Conservation (phyloP, 1,140 invertebrate species). For the Holotrichia oblita region DNA sequence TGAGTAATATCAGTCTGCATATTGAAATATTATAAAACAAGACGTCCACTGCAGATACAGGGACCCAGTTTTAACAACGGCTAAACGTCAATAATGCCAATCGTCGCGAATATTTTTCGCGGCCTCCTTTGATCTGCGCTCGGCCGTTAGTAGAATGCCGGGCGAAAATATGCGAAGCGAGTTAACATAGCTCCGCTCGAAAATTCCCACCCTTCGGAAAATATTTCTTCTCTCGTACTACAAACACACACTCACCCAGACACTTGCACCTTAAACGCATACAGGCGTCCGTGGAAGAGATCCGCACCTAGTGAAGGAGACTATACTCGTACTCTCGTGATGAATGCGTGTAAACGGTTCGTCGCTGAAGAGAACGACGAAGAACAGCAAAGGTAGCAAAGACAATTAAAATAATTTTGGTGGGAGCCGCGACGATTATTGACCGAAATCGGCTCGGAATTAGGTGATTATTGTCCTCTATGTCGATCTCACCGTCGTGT, state of each 20-base stretch:
- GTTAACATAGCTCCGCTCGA: constrained; percentile 30
- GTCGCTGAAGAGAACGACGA: background rate
- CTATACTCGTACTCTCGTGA: background rate
- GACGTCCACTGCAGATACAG: background rate
- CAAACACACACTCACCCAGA: background rate
- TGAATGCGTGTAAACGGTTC: background rate
- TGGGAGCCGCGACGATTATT: constrained; percentile 33
- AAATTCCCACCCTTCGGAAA: constrained; percentile 36
- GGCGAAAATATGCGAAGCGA: constrained; percentile 34
- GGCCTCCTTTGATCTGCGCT: constrained; percentile 17
- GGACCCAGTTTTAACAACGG: constrained; percentile 20
- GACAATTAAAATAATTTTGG: constrained; percentile 37
- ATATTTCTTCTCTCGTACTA: constrained; percentile 30
- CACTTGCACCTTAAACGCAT: background rate
- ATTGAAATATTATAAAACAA: background rate
- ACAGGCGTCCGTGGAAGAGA: background rate
- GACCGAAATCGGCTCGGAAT: constrained; percentile 34
- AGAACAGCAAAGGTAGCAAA: background rate
- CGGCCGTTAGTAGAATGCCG: constrained; percentile 8
- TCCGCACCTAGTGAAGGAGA: background rate
- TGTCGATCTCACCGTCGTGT: background rate
- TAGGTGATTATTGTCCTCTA: constrained; percentile 20
- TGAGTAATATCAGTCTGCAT: background rate
- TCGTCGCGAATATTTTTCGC: constrained; percentile 34
- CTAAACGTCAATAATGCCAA: constrained; percentile 32